These are phyloP conservation scores for Tenrec ecaudatus DNA, from an alignment of 2,113 vertebrate genomes.

Conservation along the genomic window DNA sequence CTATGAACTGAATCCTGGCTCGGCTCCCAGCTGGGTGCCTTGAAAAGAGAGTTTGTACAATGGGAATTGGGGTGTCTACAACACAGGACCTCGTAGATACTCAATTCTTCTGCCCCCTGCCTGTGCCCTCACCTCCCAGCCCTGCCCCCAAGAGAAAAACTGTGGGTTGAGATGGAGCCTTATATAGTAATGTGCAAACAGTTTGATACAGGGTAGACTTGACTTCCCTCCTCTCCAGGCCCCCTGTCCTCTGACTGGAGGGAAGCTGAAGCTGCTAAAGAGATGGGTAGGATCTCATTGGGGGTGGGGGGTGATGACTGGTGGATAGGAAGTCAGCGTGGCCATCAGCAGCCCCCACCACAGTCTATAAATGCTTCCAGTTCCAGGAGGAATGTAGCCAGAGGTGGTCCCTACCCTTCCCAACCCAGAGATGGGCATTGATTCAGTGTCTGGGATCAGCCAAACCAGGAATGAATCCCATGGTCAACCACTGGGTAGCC, in stretches of 20 bases:
- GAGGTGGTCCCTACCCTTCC: background rate
- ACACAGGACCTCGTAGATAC: background rate
- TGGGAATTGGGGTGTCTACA: background rate
- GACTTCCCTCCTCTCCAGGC: background rate
- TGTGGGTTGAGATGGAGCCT: background rate
- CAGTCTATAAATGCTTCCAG: background rate
- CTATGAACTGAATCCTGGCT: constrained; percentile 41
- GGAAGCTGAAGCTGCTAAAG: background rate
- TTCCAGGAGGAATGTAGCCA: background rate
- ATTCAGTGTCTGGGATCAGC: background rate
- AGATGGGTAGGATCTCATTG: background rate
- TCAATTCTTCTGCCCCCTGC: background rate
- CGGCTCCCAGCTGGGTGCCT: background rate
- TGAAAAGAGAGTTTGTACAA: constrained; percentile 47
- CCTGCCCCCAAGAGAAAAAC: background rate
- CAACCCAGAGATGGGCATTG: background rate
- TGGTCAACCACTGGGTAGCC: background rate
- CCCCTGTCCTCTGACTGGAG: background rate
- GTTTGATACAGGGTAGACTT: background rate
- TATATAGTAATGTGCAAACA: background rate
- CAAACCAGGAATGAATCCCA: background rate
- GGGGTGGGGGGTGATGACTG: background rate
- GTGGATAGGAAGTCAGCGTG: background rate
- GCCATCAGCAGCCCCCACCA: background rate
- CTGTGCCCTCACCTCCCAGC: too few species aligned